Evolutionary conservation across 1,140 invertebrate genomes (phyloP).

Genomic region (Heliconius congener): DNA sequence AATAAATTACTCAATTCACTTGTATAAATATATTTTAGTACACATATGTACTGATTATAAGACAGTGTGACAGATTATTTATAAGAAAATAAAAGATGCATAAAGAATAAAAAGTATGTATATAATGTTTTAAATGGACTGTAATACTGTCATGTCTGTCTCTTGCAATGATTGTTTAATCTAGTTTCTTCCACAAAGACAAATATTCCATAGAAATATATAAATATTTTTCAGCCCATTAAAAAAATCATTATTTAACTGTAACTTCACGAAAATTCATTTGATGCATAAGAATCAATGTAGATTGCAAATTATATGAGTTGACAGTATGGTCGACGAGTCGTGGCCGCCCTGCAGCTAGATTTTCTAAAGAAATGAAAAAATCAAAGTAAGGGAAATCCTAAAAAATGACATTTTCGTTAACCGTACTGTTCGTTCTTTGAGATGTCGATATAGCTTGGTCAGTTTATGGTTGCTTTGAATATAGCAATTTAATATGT

Average conservation of each 20-base stretch:
- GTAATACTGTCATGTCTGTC: neutral
- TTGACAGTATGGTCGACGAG: no score
- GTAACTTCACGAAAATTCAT: neutral
- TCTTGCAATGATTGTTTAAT: neutral
- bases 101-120: neutral
- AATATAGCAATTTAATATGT: neutral
- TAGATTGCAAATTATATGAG: neutral
- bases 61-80: neutral
- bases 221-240: neutral
- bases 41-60: neutral
- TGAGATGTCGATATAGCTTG: neutral
- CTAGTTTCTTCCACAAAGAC: neutral
- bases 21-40: neutral
- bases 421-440: no score
- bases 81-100: neutral
- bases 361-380: no score
- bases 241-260: neutral
- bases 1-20: conserved; percentile 1
- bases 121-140: neutral
- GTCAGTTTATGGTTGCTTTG: neutral
- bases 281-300: neutral
- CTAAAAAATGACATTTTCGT: no score
- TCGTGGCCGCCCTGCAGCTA: no score
- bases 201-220: neutral
- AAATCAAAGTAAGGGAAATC: no score